phyloP scores from a whole-genome alignment of 2,113 vertebrate species.

The Calypte anna region DNA sequence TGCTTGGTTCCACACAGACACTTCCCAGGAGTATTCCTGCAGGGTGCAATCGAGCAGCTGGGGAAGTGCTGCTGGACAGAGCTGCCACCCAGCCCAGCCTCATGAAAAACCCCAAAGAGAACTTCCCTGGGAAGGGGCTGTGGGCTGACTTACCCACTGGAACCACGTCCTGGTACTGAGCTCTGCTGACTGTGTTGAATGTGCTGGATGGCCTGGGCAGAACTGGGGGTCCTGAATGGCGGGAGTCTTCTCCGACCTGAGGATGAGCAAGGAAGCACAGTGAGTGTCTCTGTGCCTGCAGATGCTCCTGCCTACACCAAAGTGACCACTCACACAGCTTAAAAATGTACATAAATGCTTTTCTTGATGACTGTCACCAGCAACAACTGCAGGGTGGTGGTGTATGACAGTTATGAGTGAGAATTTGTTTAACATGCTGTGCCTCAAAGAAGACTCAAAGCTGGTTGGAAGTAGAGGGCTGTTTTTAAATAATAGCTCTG shows the following conservation, averaged over 20 bases:
- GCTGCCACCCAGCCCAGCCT: neutral
- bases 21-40: neutral
- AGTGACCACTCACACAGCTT: neutral
- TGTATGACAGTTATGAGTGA: neutral
- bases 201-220: slow-evolving; percentile 92
- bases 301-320: fast-evolving
- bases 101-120: neutral
- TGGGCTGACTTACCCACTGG: slow-evolving; percentile 88
- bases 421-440: neutral
- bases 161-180: slow-evolving; percentile 93
- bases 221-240: slow-evolving; percentile 86
- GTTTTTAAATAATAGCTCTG: neutral
- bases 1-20: neutral
- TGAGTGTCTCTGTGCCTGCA: neutral
- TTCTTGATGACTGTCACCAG: neutral
- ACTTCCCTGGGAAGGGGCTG: neutral
- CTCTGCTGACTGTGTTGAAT: slow-evolving; percentile 91
- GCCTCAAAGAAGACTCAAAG: neutral
- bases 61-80: neutral
- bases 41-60: neutral
- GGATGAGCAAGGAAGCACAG: neutral
- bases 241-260: slow-evolving; percentile 94
- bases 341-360: fast-evolving
- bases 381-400: neutral
- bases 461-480: neutral